A percentile compares a stretch with the other conserved stretches of the same genome.
Conservation (phyloP, 2,797 vertebrate genomes). For the Pelochelys cantorii region DNA sequence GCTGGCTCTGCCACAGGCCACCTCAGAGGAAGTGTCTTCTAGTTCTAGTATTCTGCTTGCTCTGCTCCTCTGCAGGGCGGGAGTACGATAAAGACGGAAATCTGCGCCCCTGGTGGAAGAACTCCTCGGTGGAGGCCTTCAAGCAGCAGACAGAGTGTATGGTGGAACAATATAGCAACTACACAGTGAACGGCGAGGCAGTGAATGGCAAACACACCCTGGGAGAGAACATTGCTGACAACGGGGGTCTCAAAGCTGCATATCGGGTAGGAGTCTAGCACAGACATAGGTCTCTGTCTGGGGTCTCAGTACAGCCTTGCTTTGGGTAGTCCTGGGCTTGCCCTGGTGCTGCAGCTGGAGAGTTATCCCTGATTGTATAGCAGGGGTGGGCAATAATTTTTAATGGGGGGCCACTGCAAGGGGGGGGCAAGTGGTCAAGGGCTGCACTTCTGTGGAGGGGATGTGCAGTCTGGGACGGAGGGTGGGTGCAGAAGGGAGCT, state of each 20-base stretch:
- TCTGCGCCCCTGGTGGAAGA: conserved; percentile 98
- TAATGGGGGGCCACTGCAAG: too few species aligned
- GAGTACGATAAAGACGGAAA: conserved; percentile 98
- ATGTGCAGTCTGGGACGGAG: too few species aligned
- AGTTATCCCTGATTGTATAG: not conserved
- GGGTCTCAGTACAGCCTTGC: too few species aligned
- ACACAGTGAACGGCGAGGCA: conserved; percentile 90
- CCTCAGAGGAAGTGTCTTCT: rapidly evolving
- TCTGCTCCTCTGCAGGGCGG: conserved; percentile 82
- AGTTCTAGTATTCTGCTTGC: rapidly evolving
- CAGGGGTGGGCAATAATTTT: too few species aligned
- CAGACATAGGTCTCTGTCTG: not conserved
- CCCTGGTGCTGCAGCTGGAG: not conserved
- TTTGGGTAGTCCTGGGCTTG: not conserved
- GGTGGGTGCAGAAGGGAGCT: too few species aligned
- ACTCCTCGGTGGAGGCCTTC: conserved; percentile 96
- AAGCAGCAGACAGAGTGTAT: conserved; percentile 94
- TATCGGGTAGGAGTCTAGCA: conserved; percentile 85
- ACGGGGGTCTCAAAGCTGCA: conserved; percentile 95
- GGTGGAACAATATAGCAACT: conserved; percentile 95
- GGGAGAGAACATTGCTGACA: conserved; percentile 98
- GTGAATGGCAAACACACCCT: conserved; percentile 94
- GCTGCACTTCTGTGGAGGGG: too few species aligned
- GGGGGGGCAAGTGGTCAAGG: too few species aligned
- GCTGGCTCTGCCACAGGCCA: not conserved